Conservation (phyloP, 2,888 invertebrate genomes). For the Sinohyriopsis cumingii region DNA sequence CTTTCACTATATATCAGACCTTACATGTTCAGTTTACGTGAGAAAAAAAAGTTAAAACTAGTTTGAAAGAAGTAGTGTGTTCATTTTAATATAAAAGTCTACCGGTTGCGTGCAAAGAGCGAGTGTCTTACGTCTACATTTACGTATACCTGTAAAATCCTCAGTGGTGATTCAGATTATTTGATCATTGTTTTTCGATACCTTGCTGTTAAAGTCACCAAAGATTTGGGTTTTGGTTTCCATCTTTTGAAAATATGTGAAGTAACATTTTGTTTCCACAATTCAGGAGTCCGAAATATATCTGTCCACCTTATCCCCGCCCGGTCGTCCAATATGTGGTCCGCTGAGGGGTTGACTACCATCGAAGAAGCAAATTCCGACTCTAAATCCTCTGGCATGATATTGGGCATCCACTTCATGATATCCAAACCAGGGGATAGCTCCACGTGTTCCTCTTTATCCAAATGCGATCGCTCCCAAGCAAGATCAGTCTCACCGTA, state of each 20-base stretch:
- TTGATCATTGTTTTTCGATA: conserved; percentile 24
- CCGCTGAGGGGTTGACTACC: conserved; percentile 30
- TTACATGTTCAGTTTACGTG: too few relatives aligned
- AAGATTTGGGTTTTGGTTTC: conserved; percentile 11
- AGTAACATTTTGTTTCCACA: conserved; percentile 32
- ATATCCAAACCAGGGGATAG: background rate
- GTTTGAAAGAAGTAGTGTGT: too few relatives aligned
- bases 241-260: background rate
- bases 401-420: background rate
- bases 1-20: too few relatives aligned
- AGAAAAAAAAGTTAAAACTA: too few relatives aligned
- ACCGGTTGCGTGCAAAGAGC: too few relatives aligned
- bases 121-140: too few relatives aligned
- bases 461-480: too few relatives aligned
- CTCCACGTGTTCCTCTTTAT: too few relatives aligned
- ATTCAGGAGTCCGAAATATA: conserved; percentile 38
- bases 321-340: conserved; percentile 1
- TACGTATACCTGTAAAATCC: too few relatives aligned
- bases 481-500: background rate
- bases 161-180: background rate
- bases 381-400: conserved; percentile 19
- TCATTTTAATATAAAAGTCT: too few relatives aligned
- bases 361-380: conserved; percentile 26
- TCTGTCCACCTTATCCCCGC: conserved; percentile 34
- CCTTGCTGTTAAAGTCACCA: conserved; percentile 31